Evolutionary conservation across 1,140 invertebrate species (phyloP).

Genomic region (Bacillus rossius): DNA sequence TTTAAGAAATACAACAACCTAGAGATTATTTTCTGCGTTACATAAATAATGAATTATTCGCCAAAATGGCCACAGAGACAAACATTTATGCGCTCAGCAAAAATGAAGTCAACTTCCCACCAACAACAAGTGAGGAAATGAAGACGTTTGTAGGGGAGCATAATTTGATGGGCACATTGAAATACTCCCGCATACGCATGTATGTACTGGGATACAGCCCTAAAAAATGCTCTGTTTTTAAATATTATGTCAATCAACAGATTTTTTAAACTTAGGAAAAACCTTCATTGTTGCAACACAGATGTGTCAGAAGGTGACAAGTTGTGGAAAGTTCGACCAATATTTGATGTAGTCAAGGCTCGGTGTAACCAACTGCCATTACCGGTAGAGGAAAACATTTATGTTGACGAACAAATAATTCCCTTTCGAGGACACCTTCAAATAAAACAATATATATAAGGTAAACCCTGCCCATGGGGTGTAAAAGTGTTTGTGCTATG

Average conservation of each 20-base stretch:
- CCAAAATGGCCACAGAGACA: slow-evolving; percentile 4
- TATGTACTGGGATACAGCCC: slow-evolving; percentile 14
- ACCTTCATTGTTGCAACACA: slow-evolving; percentile 17
- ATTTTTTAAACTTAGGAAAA: slow-evolving; percentile 14
- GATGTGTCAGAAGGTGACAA: not conserved
- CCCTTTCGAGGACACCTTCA: slow-evolving; percentile 18
- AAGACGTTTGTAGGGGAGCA: slow-evolving; percentile 20
- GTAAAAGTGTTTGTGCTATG: slow-evolving; percentile 15
- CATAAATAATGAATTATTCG: slow-evolving; percentile 1
- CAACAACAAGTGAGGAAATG: slow-evolving; percentile 16
- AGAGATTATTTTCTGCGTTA: slow-evolving; percentile 12
- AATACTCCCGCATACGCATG: slow-evolving; percentile 15
- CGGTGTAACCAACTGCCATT: slow-evolving; percentile 15
- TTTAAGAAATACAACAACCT: not conserved
- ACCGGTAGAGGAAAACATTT: slow-evolving; percentile 17
- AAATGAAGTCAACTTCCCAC: not conserved
- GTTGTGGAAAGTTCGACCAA: slow-evolving; percentile 23
- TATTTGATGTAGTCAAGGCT: not conserved
- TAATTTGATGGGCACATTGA: slow-evolving; percentile 16
- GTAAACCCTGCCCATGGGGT: slow-evolving; percentile 16
- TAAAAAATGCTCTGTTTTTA: slow-evolving; percentile 3
- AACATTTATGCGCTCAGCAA: slow-evolving; percentile 9
- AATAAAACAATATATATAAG: slow-evolving; percentile 15
- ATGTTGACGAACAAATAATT: slow-evolving; percentile 27
- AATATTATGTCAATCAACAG: slow-evolving; percentile 7